Conservation (phyloP, 2,888 invertebrate species). For the Cataglyphis albicans region DNA sequence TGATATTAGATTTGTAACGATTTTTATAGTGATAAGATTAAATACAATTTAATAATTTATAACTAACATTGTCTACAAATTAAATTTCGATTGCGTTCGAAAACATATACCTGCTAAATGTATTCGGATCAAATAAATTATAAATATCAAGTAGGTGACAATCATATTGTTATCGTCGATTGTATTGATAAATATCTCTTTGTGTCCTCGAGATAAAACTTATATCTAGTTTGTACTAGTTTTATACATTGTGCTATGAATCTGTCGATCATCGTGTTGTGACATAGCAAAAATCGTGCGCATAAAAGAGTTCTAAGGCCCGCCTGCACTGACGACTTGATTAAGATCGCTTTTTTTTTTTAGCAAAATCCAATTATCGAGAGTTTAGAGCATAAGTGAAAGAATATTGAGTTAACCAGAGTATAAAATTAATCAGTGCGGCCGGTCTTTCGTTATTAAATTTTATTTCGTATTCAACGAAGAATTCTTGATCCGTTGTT, state of each 20-base stretch:
- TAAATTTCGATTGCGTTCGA: slow-evolving; percentile 2
- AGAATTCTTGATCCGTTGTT: slow-evolving; percentile 57
- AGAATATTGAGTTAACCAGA: slow-evolving; percentile 19
- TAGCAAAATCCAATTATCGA: neutral
- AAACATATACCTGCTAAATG: slow-evolving; percentile 4
- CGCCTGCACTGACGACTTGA: neutral
- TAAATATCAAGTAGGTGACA: slow-evolving; percentile 38
- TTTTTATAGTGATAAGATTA: neutral
- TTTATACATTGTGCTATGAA: neutral
- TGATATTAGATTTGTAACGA: neutral
- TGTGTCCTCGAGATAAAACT: neutral
- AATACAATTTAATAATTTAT: neutral
- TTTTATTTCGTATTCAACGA: slow-evolving; percentile 62
- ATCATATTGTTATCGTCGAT: slow-evolving; percentile 15
- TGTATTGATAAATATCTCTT: slow-evolving; percentile 15
- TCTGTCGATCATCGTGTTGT: slow-evolving; percentile 21
- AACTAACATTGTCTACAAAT: neutral
- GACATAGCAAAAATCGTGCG: slow-evolving; percentile 23
- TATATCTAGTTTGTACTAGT: neutral
- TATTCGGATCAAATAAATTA: neutral
- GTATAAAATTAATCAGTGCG: slow-evolving; percentile 25
- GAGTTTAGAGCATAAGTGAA: neutral
- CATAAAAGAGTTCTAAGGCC: neutral
- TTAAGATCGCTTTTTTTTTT: neutral
- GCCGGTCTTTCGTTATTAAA: slow-evolving; percentile 15